Base-by-base conservation (phyloP, 1,140 invertebrate genomes). In the Wasmannia auropunctata region DNA sequence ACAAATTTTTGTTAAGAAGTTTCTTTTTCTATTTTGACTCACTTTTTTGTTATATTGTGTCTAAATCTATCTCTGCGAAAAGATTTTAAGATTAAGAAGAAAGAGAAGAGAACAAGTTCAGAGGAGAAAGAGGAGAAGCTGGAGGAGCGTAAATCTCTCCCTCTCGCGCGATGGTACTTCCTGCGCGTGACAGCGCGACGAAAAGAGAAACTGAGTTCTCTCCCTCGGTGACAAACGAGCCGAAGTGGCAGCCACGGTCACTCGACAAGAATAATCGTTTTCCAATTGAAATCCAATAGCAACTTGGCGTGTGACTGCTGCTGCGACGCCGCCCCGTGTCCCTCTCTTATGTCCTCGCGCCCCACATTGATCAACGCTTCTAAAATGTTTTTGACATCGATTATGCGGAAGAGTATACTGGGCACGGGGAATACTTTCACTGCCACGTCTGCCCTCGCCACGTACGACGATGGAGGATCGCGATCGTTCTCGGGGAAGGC, bases 241-340 rank as follows among this genome's bases (percentile, higher is more conserved):
- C 46, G 22, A 75, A 87, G 85, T 74, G 87, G 87, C 75, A 81
- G 80, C 81, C 76, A 83, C 88, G 86, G 93, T 94, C 95, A 94
- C 93, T 94, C 91, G 92, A 93, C 92, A 93, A 95, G 95, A 95
- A 93, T 95, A 94, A 95, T 95, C 93, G 94, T 93, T 95, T 95
- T 94, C 91, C 94, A 95, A 95, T 95, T 94, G 95, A 95, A 95
- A 95, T 95, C 92, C 93, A 94, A 94, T 94, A 94, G 92, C 91
- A 86, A 93, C 83, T 86, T 70, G 79, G 72, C 88, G 80, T 87
- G 86, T 75, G 85, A 81, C 86, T 89, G 67, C 76, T 46, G 62
- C 79, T 31, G 74, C 56, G 79, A 37, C 76, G 80, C 62, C 19
- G 51, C 49, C 8, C 43, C 43, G 94, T 95, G 94, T 95, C 95